Conservation (phyloP, 2,113 vertebrate species). For the Macaca nemestrina region DNA sequence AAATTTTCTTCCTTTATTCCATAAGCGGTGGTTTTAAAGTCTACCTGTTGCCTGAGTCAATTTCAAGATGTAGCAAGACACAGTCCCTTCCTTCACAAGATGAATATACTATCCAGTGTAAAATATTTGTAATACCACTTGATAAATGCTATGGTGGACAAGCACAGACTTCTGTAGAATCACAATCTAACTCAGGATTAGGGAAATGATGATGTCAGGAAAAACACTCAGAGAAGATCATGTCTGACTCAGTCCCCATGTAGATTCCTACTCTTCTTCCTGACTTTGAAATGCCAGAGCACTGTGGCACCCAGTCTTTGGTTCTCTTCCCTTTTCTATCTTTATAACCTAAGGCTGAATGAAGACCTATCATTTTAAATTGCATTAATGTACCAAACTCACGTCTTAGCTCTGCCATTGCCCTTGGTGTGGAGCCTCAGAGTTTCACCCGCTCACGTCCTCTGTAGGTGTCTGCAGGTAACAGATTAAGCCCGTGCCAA, state of each 20-base stretch:
- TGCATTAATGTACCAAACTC: background rate
- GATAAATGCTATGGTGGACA: accelerated
- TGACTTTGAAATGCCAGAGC: background rate
- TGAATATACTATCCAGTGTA: accelerated
- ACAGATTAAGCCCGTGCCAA: background rate
- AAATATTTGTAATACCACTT: background rate
- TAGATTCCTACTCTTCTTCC: background rate
- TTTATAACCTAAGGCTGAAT: background rate
- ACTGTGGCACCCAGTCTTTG: too few relatives aligned
- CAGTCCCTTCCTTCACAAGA: too few relatives aligned
- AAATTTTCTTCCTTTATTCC: background rate
- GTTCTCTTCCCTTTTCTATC: background rate
- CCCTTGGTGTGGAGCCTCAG: too few relatives aligned
- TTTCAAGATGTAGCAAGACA: background rate
- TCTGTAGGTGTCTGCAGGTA: background rate
- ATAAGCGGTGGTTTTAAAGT: background rate
- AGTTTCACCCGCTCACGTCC: background rate
- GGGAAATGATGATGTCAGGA: background rate
- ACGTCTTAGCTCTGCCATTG: background rate
- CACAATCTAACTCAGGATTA: background rate
- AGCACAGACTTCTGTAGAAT: background rate
- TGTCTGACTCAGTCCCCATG: background rate
- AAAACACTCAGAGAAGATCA: too few relatives aligned
- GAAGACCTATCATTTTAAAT: background rate
- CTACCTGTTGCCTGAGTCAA: background rate